Base-by-base conservation (phyloP, 2,888 invertebrate genomes). In the Acrobasis consociella region DNA sequence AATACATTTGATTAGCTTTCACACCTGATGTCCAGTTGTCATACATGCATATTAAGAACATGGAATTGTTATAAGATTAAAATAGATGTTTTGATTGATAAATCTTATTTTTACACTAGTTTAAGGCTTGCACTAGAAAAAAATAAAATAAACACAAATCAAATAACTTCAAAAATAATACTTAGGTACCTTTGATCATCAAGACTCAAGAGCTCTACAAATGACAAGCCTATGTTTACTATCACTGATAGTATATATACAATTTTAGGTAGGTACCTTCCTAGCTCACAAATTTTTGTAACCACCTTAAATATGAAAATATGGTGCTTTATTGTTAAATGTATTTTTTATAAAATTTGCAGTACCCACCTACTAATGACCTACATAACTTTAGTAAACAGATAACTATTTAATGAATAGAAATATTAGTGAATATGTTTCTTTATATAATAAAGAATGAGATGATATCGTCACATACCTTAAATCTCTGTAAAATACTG, bases 321-420 rank as follows among this genome's bases (percentile, higher is more conserved):
- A 46, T 13, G 46, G 46, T 46, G 31, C 31, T 22, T 22, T 2
- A 31, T 31, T n/a, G n/a, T n/a, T n/a, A n/a, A n/a, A 46, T 13
- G 5, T n/a, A 13, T 46, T 7, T 46, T 46, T n/a, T 46, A 46
- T 46, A 46, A 13, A 46, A 46, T 13, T 5, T 39, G 31, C 46
- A 22, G 17, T 52, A 31, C 5, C 53, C 38, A 42, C 22, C 17
- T 56, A 56, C 17, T 16, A 42, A 17, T 56, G 56, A 56, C 56
- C 56, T 56, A 56, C 42, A 42, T 56, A 42, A 42, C 56, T 46
- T 22, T 9, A 46, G 42, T 56, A 56, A 56, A 56, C 56, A 56
- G 17, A n/a, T 22, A 56, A 22, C 10, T 37, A 49, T 49, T 10
- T n/a, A 10, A 59, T 15, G 2, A 39, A 16, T 50, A 50, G 15